Evolutionary conservation across 1,140 invertebrate genomes (phyloP).

Genomic region (Calliopsis andreniformis): DNA sequence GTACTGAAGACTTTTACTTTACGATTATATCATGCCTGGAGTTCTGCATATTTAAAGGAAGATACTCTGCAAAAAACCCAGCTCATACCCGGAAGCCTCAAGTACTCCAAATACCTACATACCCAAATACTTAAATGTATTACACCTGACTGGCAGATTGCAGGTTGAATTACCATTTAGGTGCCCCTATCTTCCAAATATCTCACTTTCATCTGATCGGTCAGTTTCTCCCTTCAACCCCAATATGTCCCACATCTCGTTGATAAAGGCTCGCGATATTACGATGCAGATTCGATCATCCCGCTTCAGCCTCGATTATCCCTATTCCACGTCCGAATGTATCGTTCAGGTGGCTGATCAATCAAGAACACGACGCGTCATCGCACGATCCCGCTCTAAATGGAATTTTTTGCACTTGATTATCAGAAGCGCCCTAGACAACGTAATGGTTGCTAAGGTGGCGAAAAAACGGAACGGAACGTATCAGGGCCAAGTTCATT

Average conservation of each 20-base stretch:
- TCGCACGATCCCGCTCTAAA: constrained; percentile 35
- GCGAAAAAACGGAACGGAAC: constrained; percentile 41
- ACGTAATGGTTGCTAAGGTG: constrained; percentile 54
- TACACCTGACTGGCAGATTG: not conserved
- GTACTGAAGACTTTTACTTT: no score
- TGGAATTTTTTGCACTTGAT: constrained; percentile 33
- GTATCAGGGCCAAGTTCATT: constrained; percentile 61
- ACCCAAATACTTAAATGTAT: no score
- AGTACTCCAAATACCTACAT: not conserved
- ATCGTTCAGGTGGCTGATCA: constrained; percentile 25
- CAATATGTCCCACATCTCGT: not conserved
- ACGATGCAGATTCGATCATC: constrained; percentile 40
- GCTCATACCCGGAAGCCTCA: no score
- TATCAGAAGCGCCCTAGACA: constrained; percentile 59
- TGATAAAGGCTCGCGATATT: not conserved
- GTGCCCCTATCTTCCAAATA: not conserved
- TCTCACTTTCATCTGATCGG: constrained; percentile 15
- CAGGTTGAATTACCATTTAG: constrained; percentile 1
- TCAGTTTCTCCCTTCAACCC: constrained; percentile 2
- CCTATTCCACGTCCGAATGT: constrained; percentile 47
- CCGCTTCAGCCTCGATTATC: not conserved
- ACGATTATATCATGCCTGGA: no score
- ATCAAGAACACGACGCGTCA: constrained; percentile 36
- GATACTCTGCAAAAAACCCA: no score
- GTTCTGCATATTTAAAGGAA: no score